Evolutionary conservation across 2,113 vertebrate species (phyloP).

Genomic region (Platysternon megacephalum): DNA sequence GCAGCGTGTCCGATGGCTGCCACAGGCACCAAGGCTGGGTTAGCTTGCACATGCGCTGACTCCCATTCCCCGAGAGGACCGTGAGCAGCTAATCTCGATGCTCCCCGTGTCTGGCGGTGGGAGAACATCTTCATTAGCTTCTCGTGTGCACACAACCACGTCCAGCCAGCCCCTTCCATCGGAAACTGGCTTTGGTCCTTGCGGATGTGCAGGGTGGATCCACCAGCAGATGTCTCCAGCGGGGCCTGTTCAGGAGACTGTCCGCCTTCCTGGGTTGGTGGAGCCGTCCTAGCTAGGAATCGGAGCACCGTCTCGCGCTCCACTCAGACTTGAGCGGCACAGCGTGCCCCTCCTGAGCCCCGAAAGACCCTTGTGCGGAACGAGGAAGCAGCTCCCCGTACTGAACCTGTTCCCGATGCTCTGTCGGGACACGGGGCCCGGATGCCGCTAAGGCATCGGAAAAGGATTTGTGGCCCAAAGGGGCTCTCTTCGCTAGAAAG

Average conservation of each 20-base stretch:
- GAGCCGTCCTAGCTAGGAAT: not conserved
- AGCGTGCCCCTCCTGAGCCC: not conserved
- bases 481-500: not conserved
- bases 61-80: no score
- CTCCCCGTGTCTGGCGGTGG: not conserved
- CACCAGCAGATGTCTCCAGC: not conserved
- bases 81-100: not conserved
- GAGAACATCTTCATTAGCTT: not conserved
- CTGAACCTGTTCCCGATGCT: not conserved
- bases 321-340: not conserved
- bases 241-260: not conserved
- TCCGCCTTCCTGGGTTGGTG: not conserved
- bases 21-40: not conserved
- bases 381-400: not conserved
- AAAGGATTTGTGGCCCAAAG: not conserved
- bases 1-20: not conserved
- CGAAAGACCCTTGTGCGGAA: not conserved
- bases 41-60: not conserved
- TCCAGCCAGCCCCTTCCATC: not conserved
- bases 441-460: not conserved
- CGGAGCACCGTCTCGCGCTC: rapidly evolving
- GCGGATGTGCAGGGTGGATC: not conserved
- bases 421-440: not conserved
- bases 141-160: not conserved
- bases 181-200: not conserved